Base-by-base conservation (phyloP, 2,888 invertebrate genomes). In the Tinea trinotella region DNA sequence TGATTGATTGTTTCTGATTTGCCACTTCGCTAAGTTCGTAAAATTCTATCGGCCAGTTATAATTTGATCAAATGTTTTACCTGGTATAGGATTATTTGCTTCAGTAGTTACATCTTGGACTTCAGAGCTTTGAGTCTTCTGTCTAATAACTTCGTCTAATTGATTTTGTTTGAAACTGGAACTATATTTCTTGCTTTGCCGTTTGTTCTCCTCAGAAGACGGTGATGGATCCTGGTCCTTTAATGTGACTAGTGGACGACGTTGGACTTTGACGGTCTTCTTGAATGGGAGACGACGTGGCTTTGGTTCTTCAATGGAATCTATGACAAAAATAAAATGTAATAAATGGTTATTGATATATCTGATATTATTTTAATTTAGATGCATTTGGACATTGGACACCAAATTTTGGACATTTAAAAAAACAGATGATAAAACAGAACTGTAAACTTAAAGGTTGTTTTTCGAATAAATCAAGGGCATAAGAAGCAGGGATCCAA, bases 131-230 rank as follows among this genome's bases (percentile, higher is more conserved):
- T 63, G 68, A 2, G 64, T 63, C 56, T 64, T 67, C 36, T 60
- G 59, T 52, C 70, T 77, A 49, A 80, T 59, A n/a, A 73, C 62
- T 17, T 80, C 76, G 30, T 78, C 76, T 4, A 84, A 59, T 58
- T 80, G 77, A 58, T 80, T 83, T 65, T 81, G 80, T 30, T 76
- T 82, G 59, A 83, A 78, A 55, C 70, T 76, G 5, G 81, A 60
- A 59, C 82, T 84, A 67, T 77, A 85, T 60, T 84, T 85, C 67
- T 85, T 85, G 62, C 84, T 83, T 57, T 84, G 83, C 59, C 84
- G 69, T 60, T 79, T 82, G 30, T 68, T 74, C 3, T 83, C 82
- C 15, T 85, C 84, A 55, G 24, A 53, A 12, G 52, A 36, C 18
- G 54, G 19, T 1, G 50, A 36, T 2, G 53, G 22, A 17, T 53